Conservation (phyloP, 2,113 vertebrate genomes). For the Suncus etruscus region DNA sequence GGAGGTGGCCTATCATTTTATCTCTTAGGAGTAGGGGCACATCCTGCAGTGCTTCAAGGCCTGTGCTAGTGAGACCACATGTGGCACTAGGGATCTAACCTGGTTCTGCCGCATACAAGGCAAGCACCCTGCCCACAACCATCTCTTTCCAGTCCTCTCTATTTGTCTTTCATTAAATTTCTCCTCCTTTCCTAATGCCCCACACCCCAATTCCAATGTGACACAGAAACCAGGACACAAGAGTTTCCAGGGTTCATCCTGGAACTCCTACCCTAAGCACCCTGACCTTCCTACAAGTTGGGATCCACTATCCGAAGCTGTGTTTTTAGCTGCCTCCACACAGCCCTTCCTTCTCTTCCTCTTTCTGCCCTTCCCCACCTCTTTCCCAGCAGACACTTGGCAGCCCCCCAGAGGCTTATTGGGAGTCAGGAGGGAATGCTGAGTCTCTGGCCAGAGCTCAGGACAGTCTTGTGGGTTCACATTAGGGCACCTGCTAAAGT, state of each 20-base stretch:
- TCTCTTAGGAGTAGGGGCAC: no score
- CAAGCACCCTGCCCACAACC: not conserved
- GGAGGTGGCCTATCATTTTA: no score
- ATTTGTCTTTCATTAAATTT: not conserved
- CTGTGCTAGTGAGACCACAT: no score
- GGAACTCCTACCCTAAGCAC: not conserved
- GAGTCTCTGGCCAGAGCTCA: slow-evolving; percentile 82
- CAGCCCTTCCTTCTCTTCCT: slow-evolving; percentile 47
- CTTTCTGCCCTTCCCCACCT: slow-evolving; percentile 1
- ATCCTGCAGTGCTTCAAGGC: no score
- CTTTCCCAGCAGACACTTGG: slow-evolving; percentile 55
- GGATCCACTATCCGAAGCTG: slow-evolving; percentile 24
- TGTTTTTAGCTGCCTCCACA: slow-evolving; percentile 34
- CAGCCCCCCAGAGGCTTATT: slow-evolving; percentile 58
- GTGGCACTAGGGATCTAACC: no score
- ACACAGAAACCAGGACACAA: not conserved
- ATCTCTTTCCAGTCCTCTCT: not conserved
- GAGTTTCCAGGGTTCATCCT: not conserved
- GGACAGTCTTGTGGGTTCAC: slow-evolving; percentile 79
- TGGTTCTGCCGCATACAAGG: no score
- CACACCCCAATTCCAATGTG: not conserved
- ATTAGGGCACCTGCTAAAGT: slow-evolving; percentile 79
- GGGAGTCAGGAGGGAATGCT: slow-evolving; percentile 82
- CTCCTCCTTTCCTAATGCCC: not conserved
- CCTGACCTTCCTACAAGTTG: not conserved